Conservation (phyloP, 2,797 vertebrate species). For the Staurois parvus region DNA sequence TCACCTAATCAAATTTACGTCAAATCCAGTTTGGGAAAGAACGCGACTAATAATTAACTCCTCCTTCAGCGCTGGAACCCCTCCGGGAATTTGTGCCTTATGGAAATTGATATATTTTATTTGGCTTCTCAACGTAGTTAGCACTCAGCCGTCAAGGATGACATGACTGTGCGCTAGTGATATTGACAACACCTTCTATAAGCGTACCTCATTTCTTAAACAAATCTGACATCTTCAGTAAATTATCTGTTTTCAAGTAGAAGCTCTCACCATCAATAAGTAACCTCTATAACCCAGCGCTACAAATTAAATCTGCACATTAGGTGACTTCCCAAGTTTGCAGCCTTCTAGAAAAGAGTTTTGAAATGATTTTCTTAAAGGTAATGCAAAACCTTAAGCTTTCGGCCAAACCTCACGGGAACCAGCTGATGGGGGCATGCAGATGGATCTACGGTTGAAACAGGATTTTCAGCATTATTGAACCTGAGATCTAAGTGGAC, state of each 20-base stretch:
- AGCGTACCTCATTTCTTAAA: not conserved
- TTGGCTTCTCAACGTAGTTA: not conserved
- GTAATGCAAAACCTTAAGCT: too few relatives aligned
- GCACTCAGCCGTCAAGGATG: not conserved
- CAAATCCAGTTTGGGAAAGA: not conserved
- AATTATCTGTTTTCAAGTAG: conserved; percentile 12
- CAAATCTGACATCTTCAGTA: conserved; percentile 12
- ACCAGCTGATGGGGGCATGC: too few relatives aligned
- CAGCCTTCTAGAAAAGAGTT: not conserved
- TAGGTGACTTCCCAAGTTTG: not conserved
- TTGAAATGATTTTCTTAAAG: not conserved
- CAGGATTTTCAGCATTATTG: too few relatives aligned
- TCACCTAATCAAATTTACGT: conserved; percentile 7
- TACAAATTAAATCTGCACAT: too few relatives aligned
- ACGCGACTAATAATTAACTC: not conserved
- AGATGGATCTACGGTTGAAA: too few relatives aligned
- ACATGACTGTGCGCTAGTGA: not conserved
- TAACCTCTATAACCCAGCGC: conserved; percentile 7
- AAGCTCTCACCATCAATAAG: not conserved
- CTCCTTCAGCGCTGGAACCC: not conserved
- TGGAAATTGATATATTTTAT: not conserved
- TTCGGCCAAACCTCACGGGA: too few relatives aligned
- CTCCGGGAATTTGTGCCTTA: not conserved
- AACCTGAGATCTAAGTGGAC: too few relatives aligned
- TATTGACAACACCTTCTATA: not conserved